Evolutionary conservation across 2,888 invertebrate species (phyloP), one percentile per base, ranked within the genome.

Genomic region (Hipparchia semele): DNA sequence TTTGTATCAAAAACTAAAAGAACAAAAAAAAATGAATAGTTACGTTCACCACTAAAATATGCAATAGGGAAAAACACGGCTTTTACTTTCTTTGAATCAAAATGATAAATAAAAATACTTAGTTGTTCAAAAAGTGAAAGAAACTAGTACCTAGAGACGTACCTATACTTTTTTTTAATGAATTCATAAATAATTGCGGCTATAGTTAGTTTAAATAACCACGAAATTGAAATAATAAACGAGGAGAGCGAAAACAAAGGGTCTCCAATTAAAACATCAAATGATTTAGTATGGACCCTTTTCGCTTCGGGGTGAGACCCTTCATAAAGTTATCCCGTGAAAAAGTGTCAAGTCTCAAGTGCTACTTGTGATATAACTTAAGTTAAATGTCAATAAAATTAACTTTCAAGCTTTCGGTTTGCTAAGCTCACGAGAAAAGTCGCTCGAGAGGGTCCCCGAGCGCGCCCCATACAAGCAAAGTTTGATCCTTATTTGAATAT

Each of bases 191-290:
- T 39, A 5, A 39, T 39, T 4, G 1, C 5, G 2, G 39, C 23
- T 12, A 12, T 2, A 53, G 10, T 53, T 53, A 12, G 8, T 49
- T 39, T 49, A 49, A 49, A 53, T 53, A 53, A 53, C 53, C 53
- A 53, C 13, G 13, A 56, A 56, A 13, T 13, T 56, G 56, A 39
- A 12, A 6, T 60, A 33, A 53, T 23, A 62, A 74, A 64, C 45
- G 54, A 71, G 51, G 53, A 75, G 72, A 70, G 64, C 53, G 49
- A 71, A 74, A 70, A 74, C 72, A 72, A 51, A 70, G 9, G 53
- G 64, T 13, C 60, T 65, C 71, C 66, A 73, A 71, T 75, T 71
- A 75, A 73, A 75, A 73, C 71, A 71, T 70, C 71, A 73, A 75
- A 70, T 67, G 69, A 71, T 73, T 75, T 73, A 71, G 65, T 53